These are phyloP conservation scores for Seriola quinqueradiata DNA, from an alignment of 2,113 vertebrate genomes.

Conservation along the genomic window DNA sequence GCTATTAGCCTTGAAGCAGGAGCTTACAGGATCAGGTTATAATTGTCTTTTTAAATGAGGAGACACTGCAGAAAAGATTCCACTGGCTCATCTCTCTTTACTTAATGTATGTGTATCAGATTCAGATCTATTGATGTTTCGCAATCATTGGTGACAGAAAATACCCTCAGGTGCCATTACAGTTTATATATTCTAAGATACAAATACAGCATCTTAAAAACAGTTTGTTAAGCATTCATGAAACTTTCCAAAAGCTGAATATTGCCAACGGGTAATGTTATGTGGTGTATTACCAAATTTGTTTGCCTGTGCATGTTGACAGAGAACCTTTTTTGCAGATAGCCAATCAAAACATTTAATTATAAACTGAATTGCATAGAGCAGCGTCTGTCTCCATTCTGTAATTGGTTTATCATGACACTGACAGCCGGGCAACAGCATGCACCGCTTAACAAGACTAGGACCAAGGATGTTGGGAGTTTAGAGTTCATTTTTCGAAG, in stretches of 20 bases:
- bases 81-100: background rate
- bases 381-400: background rate
- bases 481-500: background rate
- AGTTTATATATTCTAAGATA: background rate
- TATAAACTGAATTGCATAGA: background rate
- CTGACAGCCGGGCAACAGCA: background rate
- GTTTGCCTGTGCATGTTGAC: background rate
- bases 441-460: background rate
- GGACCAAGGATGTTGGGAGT: background rate
- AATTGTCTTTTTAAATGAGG: constrained; percentile 30
- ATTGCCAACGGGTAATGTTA: background rate
- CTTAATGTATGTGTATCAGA: constrained; percentile 1
- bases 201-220: background rate
- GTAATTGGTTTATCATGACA: background rate
- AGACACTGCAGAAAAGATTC: constrained; percentile 16
- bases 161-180: background rate
- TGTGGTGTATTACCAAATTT: background rate
- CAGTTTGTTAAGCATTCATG: background rate
- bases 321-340: background rate
- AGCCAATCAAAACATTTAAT: background rate
- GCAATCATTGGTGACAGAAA: background rate
- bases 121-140: background rate
- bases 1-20: constrained; percentile 19
- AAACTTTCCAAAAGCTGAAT: background rate
- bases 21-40: constrained; percentile 20